Percentiles rank a stretch among this genome's conserved stretches.
These are phyloP conservation scores for Sycophaga agraensis DNA, from an alignment of 1,140 invertebrate species.

Conservation along the genomic window DNA sequence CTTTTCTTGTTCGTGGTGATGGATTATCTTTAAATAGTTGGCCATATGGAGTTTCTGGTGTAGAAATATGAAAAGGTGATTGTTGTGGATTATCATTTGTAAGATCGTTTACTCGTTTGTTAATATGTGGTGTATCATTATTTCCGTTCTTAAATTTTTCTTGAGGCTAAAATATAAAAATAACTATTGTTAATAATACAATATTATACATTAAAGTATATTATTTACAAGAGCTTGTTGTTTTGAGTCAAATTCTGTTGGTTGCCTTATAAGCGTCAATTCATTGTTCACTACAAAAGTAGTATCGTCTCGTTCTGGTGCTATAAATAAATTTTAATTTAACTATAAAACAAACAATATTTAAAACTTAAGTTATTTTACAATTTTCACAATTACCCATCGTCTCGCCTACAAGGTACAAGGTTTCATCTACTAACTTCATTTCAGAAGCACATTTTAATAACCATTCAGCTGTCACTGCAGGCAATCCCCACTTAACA, in stretches of 20 bases:
- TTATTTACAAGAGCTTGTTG: no score
- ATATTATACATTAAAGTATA: no score
- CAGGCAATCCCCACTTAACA: conserved; percentile 79
- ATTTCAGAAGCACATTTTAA: conserved; percentile 66
- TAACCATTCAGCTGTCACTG: conserved; percentile 77
- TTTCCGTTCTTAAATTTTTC: not conserved
- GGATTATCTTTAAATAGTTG: conserved; percentile 56
- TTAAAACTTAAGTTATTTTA: not conserved
- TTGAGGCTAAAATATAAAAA: conserved; percentile 7
- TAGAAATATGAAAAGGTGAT: conserved; percentile 54
- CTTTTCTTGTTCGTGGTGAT: conserved; percentile 57
- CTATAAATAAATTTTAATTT: conserved; percentile 4
- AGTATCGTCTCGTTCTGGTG: conserved; percentile 22
- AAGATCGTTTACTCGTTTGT: conserved; percentile 44
- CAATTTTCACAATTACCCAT: no score
- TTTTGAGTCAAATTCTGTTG: not conserved
- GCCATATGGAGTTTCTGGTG: conserved; percentile 62
- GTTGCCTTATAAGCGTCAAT: not conserved
- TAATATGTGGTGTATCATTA: conserved; percentile 40
- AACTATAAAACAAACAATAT: not conserved
- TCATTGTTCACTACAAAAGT: not conserved
- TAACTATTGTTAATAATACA: no score
- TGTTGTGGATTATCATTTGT: conserved; percentile 35
- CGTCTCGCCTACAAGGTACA: conserved; percentile 66
- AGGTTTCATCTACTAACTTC: conserved; percentile 59